These are phyloP conservation scores for Imbricaverruca yamaguchii DNA, from an alignment of 2,888 invertebrate genomes.

Conservation along the genomic window DNA sequence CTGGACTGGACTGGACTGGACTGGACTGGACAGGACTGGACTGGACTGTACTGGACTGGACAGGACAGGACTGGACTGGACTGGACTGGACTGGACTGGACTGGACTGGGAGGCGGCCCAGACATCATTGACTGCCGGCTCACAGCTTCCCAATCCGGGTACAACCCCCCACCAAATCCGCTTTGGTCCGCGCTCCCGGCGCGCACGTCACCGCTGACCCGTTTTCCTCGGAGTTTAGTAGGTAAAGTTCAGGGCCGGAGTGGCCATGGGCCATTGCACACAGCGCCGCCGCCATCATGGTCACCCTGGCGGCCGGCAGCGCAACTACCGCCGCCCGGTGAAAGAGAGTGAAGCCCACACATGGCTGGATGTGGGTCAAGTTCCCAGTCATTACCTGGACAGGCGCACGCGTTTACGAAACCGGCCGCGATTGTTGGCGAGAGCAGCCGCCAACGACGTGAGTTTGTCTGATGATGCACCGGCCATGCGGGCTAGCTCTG, in stretches of 20 bases:
- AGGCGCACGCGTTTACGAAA: slow-evolving; percentile 6
- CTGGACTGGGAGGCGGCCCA: too few relatives aligned
- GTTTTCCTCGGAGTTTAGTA: slow-evolving; percentile 1
- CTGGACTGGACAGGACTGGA: too few relatives aligned
- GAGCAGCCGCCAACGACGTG: neutral
- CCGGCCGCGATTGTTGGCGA: neutral
- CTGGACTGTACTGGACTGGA: too few relatives aligned
- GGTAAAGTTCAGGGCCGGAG: slow-evolving; percentile 17
- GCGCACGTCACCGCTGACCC: neutral
- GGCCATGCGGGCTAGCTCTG: too few relatives aligned
- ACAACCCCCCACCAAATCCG: neutral
- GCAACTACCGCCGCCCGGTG: neutral
- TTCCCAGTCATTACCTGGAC: neutral
- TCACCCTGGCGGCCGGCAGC: neutral
- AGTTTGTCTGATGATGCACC: too few relatives aligned
- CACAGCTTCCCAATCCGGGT: neutral
- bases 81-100: too few relatives aligned
- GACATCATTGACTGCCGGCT: neutral
- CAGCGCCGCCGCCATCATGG: neutral
- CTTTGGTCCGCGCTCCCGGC: neutral
- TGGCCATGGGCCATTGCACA: neutral
- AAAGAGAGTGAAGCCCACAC: slow-evolving; percentile 18
- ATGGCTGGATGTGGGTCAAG: slow-evolving; percentile 11
- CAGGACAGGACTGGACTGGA: too few relatives aligned
- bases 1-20: too few relatives aligned